Evolutionary conservation across 1,140 invertebrate species (phyloP).

Genomic region (Caerostris extrusa): DNA sequence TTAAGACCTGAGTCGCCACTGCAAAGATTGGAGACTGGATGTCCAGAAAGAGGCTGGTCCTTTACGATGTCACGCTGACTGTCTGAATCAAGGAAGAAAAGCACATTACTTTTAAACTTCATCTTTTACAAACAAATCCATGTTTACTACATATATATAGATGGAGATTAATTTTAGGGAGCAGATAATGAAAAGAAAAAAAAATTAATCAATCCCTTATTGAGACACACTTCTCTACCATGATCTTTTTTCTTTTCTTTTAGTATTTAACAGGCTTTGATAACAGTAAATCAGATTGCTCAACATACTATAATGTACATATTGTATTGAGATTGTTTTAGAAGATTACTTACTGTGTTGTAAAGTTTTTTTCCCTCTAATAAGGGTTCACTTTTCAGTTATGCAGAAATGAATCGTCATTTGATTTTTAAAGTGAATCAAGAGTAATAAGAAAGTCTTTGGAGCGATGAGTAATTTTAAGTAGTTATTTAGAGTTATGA

Average conservation of each 20-base stretch:
- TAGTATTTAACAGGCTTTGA: background rate
- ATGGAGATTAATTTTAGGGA: background rate
- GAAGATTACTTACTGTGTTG: background rate
- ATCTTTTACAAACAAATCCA: constrained; percentile 8
- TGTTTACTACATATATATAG: constrained; percentile 12
- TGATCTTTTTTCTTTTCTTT: constrained; percentile 1
- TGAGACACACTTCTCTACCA: background rate
- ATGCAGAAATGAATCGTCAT: background rate
- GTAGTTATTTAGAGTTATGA: background rate
- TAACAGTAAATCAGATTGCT: background rate
- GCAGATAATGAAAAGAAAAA: background rate
- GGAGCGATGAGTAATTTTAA: background rate
- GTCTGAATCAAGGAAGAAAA: background rate
- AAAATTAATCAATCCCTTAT: background rate
- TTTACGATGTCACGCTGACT: background rate
- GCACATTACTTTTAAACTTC: constrained; percentile 29
- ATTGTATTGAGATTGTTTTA: constrained; percentile 29
- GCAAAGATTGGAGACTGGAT: background rate
- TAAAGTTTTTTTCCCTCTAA: background rate
- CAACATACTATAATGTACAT: constrained; percentile 39
- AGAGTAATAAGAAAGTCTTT: background rate
- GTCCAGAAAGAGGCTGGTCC: constrained; percentile 12
- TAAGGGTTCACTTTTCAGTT: background rate
- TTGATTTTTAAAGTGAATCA: background rate
- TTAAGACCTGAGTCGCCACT: background rate